Percentiles rank a stretch among this genome's conserved stretches.
These are phyloP conservation scores for Anneissia japonica DNA, from an alignment of 35 echinoderm and acorn worm genomes.

Conservation along the genomic window DNA sequence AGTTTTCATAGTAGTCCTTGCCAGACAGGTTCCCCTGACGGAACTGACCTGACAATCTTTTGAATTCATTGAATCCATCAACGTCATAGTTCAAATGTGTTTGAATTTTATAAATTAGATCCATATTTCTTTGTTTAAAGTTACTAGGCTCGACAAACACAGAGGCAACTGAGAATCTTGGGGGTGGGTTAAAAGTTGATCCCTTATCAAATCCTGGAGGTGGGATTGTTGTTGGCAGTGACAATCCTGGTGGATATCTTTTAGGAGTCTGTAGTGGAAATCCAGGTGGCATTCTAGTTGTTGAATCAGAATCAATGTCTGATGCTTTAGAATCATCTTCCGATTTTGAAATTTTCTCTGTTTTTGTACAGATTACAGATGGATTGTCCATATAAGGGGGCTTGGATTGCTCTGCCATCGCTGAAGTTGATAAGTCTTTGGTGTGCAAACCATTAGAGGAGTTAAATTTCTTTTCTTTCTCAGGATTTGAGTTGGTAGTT, in stretches of 20 bases:
- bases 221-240: not conserved
- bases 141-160: constrained; percentile 40
- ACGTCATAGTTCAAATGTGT: constrained; percentile 36
- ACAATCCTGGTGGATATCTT: constrained; percentile 8
- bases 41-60: constrained; percentile 61
- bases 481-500: too few relatives aligned
- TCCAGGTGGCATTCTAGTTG: not conserved
- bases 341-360: not conserved
- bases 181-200: not conserved
- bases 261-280: constrained; percentile 4
- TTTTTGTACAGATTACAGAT: not conserved
- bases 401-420: too few relatives aligned
- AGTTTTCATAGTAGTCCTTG: constrained; percentile 57
- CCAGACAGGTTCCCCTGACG: constrained; percentile 33
- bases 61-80: constrained; percentile 57
- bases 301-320: not conserved
- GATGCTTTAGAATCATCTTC: not conserved
- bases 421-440: not conserved
- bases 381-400: not conserved
- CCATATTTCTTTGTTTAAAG: constrained; percentile 60
- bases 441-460: not conserved
- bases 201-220: not conserved
- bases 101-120: constrained; percentile 58
- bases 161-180: not conserved
- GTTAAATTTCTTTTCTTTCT: not conserved